Evolutionary conservation across 2,113 vertebrate genomes (phyloP), one percentile per base, ranked within the genome.

Genomic region (Tragulus kanchil): DNA sequence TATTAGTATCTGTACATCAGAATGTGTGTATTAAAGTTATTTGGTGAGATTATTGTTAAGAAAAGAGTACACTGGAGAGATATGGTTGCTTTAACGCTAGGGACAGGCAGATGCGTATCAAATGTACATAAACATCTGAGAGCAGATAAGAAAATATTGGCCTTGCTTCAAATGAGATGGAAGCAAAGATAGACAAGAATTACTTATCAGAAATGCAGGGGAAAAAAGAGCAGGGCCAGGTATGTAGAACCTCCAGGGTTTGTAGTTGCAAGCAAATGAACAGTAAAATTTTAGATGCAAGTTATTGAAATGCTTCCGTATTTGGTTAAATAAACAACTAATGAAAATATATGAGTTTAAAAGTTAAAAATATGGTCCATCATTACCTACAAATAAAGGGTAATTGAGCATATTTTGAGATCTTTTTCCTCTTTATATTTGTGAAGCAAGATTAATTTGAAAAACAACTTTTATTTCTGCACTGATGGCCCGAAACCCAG

Each of bases 181-280:
- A 88, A 86, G 25, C 85, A 93, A 97, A 96, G 96, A 98, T 97
- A 97, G 61, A 48, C 88, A 83, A 98, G 83, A 94, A 90, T 96
- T 96, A 93, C 88, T 97, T 97, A 98, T 97, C 98, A 82, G 94
- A 97, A 98, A 95, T 96, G 96, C 48, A 96, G 95, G 95, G 86
- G 94, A 97, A 98, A n/a, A 98, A 97, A 69, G 93, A 97, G 86
- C 89, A 54, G 92, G 26, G 9, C 84, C 36, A 98, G 97, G 81
- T 96, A 96, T 83, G 50, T n/a, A 71, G 65, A 97, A 94, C 56
- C 96, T 96, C 56, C 58, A 89, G 96, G 94, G 84, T 92, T 83
- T 96, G 50, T 67, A 88, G 25, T 78, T 78, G 95, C 59, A 95
- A 97, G 48, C 7, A 93, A 98, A 94, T 96, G 89, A 96, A 97